Conservation (phyloP, 2,888 invertebrate genomes). For the Cyaniris semiargus region DNA sequence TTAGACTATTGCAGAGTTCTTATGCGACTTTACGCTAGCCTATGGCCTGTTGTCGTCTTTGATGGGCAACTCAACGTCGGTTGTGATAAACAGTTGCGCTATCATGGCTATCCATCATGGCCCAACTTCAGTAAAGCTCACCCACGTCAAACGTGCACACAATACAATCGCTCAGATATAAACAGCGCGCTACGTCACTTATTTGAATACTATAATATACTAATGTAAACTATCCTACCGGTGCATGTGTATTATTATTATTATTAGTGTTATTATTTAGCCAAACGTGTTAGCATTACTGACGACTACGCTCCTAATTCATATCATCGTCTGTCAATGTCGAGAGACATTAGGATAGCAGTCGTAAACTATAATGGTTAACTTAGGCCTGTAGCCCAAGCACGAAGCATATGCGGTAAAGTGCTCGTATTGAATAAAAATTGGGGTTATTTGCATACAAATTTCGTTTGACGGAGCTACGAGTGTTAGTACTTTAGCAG, state of each 20-base stretch:
- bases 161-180: not conserved
- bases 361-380: not conserved
- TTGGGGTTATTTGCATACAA: not conserved
- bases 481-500: not conserved
- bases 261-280: not conserved
- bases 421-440: not conserved
- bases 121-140: not conserved
- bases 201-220: not conserved
- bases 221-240: not conserved
- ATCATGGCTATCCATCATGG: not conserved
- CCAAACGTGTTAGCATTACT: not conserved
- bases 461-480: not conserved
- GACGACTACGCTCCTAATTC: not conserved
- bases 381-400: not conserved
- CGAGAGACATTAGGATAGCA: not conserved
- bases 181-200: not conserved
- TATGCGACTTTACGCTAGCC: not conserved
- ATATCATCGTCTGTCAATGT: not conserved
- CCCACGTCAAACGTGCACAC: not conserved
- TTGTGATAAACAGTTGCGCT: not conserved
- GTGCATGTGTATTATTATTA: not conserved
- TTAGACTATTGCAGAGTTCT: not conserved
- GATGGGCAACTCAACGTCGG: not conserved
- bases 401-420: not conserved
- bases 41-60: no score